phyloP scores from a whole-genome alignment of 2,797 vertebrate genomes.

The Melanotaenia nigrans region DNA sequence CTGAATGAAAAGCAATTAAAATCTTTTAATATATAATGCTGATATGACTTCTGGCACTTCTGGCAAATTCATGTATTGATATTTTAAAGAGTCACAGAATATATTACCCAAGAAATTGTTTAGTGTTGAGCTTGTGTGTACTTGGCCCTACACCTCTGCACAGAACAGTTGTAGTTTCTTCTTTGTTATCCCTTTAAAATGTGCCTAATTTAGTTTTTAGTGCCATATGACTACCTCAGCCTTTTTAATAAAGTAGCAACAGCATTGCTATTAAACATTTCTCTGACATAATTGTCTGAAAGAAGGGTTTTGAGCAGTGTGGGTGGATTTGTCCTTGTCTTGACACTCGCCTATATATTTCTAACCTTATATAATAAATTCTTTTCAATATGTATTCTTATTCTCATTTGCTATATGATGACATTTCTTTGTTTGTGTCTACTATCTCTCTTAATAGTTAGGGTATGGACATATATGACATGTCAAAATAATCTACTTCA shows the following conservation, averaged over 20 bases:
- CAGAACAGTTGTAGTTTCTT: conserved; percentile 51
- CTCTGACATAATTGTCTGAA: conserved; percentile 4
- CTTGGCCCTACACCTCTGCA: conserved; percentile 6
- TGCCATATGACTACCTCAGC: conserved; percentile 62
- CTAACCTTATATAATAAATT: conserved; percentile 33
- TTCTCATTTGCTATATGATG: neutral
- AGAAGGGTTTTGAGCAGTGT: neutral
- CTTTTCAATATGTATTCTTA: conserved; percentile 21
- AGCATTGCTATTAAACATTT: neutral
- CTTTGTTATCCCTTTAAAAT: conserved; percentile 42
- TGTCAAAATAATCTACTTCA: too few species aligned
- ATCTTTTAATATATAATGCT: neutral
- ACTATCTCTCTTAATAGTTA: too few species aligned
- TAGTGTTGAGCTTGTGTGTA: conserved; percentile 9
- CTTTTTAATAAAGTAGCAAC: neutral
- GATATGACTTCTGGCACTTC: neutral
- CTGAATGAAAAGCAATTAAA: neutral
- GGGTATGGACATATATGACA: too few species aligned
- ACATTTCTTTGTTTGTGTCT: neutral
- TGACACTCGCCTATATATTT: conserved; percentile 15
- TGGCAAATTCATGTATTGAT: neutral
- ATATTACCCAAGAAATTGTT: conserved; percentile 12
- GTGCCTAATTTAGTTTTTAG: conserved; percentile 45
- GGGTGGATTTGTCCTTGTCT: neutral
- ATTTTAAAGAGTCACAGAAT: neutral